phyloP scores from a whole-genome alignment of 1,140 invertebrate genomes.

The Bombus sibiricus region DNA sequence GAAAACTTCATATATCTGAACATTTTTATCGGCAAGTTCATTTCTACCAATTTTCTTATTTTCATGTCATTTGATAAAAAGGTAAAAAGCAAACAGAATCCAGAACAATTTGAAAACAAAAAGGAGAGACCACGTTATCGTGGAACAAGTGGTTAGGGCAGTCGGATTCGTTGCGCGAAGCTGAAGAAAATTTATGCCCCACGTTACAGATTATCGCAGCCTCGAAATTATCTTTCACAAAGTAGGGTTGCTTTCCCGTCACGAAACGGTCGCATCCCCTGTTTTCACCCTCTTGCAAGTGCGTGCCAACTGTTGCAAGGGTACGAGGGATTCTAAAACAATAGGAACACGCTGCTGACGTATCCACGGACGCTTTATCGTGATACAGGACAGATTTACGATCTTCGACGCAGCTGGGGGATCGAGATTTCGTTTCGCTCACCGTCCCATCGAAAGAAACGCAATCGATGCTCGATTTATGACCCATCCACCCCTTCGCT shows the following conservation, averaged over 20 bases:
- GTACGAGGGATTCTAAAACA: slow-evolving; percentile 23
- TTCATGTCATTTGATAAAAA: background rate
- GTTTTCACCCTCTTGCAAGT: slow-evolving; percentile 38
- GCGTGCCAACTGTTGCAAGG: slow-evolving; percentile 47
- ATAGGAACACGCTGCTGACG: slow-evolving; percentile 34
- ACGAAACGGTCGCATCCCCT: background rate
- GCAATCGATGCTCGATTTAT: slow-evolving; percentile 25
- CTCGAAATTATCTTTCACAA: slow-evolving; percentile 36
- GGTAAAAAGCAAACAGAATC: background rate
- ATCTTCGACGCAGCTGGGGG: slow-evolving; percentile 7
- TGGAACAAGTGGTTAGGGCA: background rate
- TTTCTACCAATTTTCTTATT: background rate
- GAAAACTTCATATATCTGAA: no score
- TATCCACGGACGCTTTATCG: slow-evolving; percentile 32
- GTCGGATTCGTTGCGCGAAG: background rate
- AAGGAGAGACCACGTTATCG: no score
- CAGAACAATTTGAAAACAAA: background rate
- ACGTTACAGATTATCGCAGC: slow-evolving; percentile 25
- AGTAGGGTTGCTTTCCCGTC: slow-evolving; percentile 24
- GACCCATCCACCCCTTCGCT: background rate
- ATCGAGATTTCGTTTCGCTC: slow-evolving; percentile 22
- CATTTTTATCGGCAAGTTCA: no score
- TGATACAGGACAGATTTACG: slow-evolving; percentile 45
- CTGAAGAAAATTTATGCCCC: slow-evolving; percentile 18
- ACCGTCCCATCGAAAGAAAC: background rate